These are phyloP conservation scores for Mixornis gularis DNA, from an alignment of 2,113 vertebrate genomes.

Conservation along the genomic window DNA sequence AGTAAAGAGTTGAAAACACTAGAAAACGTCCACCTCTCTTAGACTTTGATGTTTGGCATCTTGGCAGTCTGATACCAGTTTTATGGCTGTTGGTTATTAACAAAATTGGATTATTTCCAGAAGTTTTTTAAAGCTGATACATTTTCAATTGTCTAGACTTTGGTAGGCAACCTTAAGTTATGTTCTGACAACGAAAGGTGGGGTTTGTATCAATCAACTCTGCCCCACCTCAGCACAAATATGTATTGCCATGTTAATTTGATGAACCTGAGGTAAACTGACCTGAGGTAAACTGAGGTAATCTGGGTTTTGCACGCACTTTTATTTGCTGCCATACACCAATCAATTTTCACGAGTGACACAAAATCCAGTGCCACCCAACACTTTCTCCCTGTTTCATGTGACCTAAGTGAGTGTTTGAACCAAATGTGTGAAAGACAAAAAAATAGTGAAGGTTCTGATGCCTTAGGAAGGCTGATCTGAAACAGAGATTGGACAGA, in stretches of 20 bases:
- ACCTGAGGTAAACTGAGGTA: neutral
- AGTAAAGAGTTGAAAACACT: neutral
- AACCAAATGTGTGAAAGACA: neutral
- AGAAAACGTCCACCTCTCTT: neutral
- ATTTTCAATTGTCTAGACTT: constrained; percentile 6
- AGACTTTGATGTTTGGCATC: neutral
- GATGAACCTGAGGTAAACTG: neutral
- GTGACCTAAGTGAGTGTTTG: neutral
- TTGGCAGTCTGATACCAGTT: neutral
- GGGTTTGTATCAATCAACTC: neutral
- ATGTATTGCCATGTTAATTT: neutral
- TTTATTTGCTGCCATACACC: neutral
- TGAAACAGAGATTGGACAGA: too few relatives aligned
- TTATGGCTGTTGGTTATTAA: neutral
- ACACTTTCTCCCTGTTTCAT: neutral
- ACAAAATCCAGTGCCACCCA: neutral
- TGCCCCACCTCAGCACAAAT: neutral
- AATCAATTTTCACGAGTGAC: neutral
- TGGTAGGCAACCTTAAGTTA: neutral
- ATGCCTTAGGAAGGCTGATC: too few relatives aligned
- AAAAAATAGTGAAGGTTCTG: neutral
- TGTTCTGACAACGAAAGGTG: neutral
- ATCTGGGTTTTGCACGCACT: neutral
- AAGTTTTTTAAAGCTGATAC: neutral
- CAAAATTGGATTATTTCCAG: neutral